Evolutionary conservation across 2,797 vertebrate genomes (phyloP), one percentile per base, ranked within the genome.

Genomic region (Poeciliopsis paucimaculata): DNA sequence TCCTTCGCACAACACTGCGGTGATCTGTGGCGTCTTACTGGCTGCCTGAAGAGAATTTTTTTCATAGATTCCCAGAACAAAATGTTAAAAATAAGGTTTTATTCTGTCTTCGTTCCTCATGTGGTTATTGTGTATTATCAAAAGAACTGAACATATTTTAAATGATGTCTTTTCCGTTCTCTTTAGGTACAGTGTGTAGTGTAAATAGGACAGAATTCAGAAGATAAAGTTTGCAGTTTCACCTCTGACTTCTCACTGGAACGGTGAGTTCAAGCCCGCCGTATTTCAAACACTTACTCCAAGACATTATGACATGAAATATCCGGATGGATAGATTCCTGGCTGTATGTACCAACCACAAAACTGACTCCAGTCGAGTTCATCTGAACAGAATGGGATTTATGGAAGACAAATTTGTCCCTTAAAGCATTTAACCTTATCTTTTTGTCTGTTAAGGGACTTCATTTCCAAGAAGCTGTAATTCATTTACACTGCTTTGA

Each of bases 191-290:
- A 0, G 60, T 41, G 74, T 83, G 81, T 71, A 75, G 60, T 34
- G 12, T 77, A 83, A 74, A 87, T 66, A 39, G 74, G 53, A 51
- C 53, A 76, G 39, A 76, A 82, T 49, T 75, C 53, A 41, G 73
- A 60, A 5, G 77, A 90, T 77, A 79, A 74, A 77, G 36, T 70
- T 2, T 20, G 79, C 60, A 46, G 72, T 76, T 71, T 51, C 51
- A 31, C 73, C 41, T 31, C 76, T n/a, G 73, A 82, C 75, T 46
- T 18, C 60, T 31, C 79, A 41, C 55, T 53, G 49, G 45, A 87
- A 86, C 83, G 83, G 95, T 95, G 85, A 95, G 92, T 91, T 78
- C 53, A 87, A 62, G 68, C 34, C 36, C 53, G 26, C 47, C 4
- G 76, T 49, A 45, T 84, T 73, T 75, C 18, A 31, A 5, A 36